Conservation (phyloP, 2,888 invertebrate species). For the Lycia hirtaria region DNA sequence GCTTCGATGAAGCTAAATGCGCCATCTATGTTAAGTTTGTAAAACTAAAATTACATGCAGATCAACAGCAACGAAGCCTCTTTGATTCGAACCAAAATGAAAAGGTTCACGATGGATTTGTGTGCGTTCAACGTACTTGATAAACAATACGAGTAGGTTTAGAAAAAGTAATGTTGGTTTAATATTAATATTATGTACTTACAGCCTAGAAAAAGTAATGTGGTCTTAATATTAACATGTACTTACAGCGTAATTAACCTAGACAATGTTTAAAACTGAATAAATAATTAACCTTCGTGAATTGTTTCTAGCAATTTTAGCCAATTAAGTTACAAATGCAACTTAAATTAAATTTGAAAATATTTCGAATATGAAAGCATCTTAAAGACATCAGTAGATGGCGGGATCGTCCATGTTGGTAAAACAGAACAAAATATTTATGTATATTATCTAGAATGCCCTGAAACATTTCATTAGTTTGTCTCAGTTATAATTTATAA, state of each 20-base stretch:
- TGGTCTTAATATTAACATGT: too few species aligned
- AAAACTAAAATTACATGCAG: slow-evolving; percentile 31
- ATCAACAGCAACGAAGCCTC: slow-evolving; percentile 34
- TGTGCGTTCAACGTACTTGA: too few species aligned
- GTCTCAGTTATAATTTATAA: not conserved
- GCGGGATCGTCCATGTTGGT: slow-evolving; percentile 47
- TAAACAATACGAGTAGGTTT: too few species aligned
- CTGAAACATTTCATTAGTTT: not conserved
- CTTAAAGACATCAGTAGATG: slow-evolving; percentile 53
- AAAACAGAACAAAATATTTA: slow-evolving; percentile 69
- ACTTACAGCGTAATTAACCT: too few species aligned
- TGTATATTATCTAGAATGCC: slow-evolving; percentile 32
- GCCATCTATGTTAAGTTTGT: slow-evolving; percentile 48
- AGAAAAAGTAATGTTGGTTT: too few species aligned
- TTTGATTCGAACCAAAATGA: not conserved
- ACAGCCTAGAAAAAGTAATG: too few species aligned
- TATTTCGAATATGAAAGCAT: not conserved
- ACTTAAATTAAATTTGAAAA: slow-evolving; percentile 15
- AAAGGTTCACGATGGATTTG: too few species aligned
- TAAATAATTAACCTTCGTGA: not conserved
- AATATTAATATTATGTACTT: too few species aligned
- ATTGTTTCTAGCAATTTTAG: not conserved
- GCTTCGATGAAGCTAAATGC: slow-evolving; percentile 17
- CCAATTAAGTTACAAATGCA: slow-evolving; percentile 3
- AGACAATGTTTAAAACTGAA: not conserved